phyloP scores from a whole-genome alignment of 1,140 invertebrate species.

The Lepidostoma basale region DNA sequence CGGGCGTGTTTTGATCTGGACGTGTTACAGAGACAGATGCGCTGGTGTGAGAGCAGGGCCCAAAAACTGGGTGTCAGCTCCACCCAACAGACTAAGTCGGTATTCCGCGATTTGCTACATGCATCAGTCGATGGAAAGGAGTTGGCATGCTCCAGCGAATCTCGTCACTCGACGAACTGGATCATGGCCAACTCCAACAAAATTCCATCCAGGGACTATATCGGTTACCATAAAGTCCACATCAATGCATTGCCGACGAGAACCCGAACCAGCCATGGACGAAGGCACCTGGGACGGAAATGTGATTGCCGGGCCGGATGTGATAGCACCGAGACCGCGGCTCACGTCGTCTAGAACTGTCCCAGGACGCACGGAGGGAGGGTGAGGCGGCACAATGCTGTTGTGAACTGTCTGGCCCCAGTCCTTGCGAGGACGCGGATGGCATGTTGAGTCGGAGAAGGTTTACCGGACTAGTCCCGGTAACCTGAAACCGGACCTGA shows the following conservation, averaged over 20 bases:
- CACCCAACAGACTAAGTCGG: background rate
- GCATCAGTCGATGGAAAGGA: constrained; percentile 46
- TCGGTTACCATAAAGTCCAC: background rate
- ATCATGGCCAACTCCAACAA: background rate
- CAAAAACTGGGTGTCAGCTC: background rate
- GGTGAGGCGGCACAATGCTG: constrained; percentile 47
- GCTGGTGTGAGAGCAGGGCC: constrained; percentile 21
- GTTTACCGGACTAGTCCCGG: background rate
- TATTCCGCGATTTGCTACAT: constrained; percentile 8
- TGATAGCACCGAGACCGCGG: constrained; percentile 48
- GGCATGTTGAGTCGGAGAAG: background rate
- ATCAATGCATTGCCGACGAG: background rate
- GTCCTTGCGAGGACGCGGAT: background rate
- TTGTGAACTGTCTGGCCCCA: background rate
- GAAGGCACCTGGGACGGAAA: background rate
- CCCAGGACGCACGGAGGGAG: constrained; percentile 49
- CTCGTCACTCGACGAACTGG: constrained; percentile 25
- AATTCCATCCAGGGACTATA: background rate
- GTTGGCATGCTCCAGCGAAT: constrained; percentile 40
- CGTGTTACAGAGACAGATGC: constrained; percentile 35
- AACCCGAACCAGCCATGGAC: constrained; percentile 29
- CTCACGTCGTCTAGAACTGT: constrained; percentile 52
- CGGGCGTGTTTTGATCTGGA: constrained; percentile 28
- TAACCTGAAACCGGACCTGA: background rate
- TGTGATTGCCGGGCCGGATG: constrained; percentile 49